Evolutionary conservation across 2,797 vertebrate species (phyloP).

Genomic region (Cichlasoma orientale): DNA sequence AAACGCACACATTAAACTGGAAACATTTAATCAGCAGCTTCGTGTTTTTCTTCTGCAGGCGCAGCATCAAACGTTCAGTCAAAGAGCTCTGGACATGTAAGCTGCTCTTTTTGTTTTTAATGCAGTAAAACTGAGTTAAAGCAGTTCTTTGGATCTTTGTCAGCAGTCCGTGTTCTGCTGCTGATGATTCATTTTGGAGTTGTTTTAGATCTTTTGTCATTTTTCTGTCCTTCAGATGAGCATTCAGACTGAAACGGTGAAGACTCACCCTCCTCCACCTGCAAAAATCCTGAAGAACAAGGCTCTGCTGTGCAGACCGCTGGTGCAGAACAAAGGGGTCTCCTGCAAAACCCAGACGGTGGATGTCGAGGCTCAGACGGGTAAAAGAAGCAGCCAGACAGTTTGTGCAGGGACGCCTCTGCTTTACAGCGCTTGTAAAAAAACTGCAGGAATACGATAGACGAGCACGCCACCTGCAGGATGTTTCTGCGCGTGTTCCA

Average conservation of each 20-base stretch:
- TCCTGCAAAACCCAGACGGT: conserved; percentile 91
- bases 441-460: too few relatives aligned
- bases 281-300: conserved; percentile 94
- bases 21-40: background rate
- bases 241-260: conserved; percentile 87
- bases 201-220: background rate
- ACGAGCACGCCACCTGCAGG: too few relatives aligned
- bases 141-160: too few relatives aligned
- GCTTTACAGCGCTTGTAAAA: background rate
- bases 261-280: conserved; percentile 66
- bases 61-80: conserved; percentile 80
- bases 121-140: too few relatives aligned
- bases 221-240: conserved; percentile 77
- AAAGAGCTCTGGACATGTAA: conserved; percentile 89
- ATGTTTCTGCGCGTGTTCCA: too few relatives aligned
- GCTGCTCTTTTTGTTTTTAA: conserved; percentile 26
- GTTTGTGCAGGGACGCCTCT: background rate
- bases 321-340: conserved; percentile 94
- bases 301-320: conserved; percentile 92
- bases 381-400: conserved; percentile 67
- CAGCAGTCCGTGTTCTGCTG: rapidly evolving
- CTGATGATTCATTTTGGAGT: background rate
- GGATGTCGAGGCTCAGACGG: conserved; percentile 90
- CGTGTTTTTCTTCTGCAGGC: conserved; percentile 69
- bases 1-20: background rate